A percentile compares a stretch with the other conserved stretches of the same genome.
phyloP scores from a whole-genome alignment of 2,797 vertebrate species.

The Harpagifer antarcticus region DNA sequence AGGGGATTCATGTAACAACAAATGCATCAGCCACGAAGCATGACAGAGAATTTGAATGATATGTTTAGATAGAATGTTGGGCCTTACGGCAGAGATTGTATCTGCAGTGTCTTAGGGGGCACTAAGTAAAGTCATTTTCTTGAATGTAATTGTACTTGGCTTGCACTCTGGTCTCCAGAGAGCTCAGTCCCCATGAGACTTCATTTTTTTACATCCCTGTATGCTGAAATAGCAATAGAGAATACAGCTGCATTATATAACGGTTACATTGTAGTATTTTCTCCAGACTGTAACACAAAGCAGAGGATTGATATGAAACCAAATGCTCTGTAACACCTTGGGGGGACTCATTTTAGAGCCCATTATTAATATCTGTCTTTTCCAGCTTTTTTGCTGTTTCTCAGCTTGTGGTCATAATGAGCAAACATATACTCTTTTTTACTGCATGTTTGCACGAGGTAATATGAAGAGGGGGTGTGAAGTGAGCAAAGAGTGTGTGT shows the following conservation, averaged over 20 bases:
- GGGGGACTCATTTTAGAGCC: constrained; percentile 36
- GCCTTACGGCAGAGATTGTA: constrained; percentile 46
- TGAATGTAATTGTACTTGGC: constrained; percentile 66
- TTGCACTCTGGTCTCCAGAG: constrained; percentile 59
- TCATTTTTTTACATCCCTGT: constrained; percentile 39
- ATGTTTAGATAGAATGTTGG: constrained; percentile 67
- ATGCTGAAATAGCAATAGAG: constrained; percentile 33
- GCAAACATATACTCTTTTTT: constrained; percentile 47
- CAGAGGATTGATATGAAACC: constrained; percentile 20
- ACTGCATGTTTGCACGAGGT: constrained; percentile 42
- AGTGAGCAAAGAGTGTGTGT: constrained; percentile 39
- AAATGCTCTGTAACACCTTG: constrained; percentile 29
- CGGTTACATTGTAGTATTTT: constrained; percentile 9
- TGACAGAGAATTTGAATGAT: constrained; percentile 59
- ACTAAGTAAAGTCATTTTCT: constrained; percentile 58
- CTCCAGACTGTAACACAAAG: constrained; percentile 22
- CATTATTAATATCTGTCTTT: constrained; percentile 48
- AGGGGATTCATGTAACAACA: constrained; percentile 58
- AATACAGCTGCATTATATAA: constrained; percentile 23
- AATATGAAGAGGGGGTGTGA: constrained; percentile 32
- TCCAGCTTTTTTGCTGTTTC: constrained; percentile 30
- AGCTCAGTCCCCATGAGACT: constrained; percentile 47
- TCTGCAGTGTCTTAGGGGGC: constrained; percentile 56
- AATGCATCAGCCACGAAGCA: constrained; percentile 55
- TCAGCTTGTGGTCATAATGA: constrained; percentile 28